Base-by-base conservation (phyloP, 2,797 vertebrate species). In the Paramormyrops hopkinsi region DNA sequence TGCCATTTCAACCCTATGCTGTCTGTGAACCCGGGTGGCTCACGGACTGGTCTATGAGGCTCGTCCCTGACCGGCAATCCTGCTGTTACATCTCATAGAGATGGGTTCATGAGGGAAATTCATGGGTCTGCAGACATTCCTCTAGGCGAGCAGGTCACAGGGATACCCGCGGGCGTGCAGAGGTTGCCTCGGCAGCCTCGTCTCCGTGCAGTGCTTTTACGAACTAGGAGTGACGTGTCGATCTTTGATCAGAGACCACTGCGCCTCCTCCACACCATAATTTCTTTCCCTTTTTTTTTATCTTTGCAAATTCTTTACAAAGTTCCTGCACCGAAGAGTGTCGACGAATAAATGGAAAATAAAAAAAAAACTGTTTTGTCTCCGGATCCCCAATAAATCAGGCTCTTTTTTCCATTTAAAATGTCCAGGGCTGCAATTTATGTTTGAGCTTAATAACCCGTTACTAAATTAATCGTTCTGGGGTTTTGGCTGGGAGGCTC, bases 271-370 rank as follows among this genome's bases (percentile, higher is more conserved):
- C 54, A 51, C 86, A 2, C 89, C 22, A 14, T n/a, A 6, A 25
- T 33, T 3, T n/a, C 59, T 48, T 79, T 62, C 79, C 84, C 87
- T n/a, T 44, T 88, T 33, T 29, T 46, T 76, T 54, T 79, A 94
- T 94, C 94, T 94, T 93, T 92, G 90, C 91, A 93, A 95, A 97
- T 96, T 97, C 96, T 95, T 97, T 93, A 91, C 93, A 93, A 79
- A 95, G 95, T 97, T 97, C 96, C 94, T 95, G 94, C 96, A 96
- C 95, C 93, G 93, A 93, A 89, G 93, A 94, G 94, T 79, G 94
- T 94, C 95, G 95, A 96, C 96, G 95, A 97, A 96, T 96, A 96
- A 96, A 95, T 96, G 96, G 97, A 96, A 97, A 97, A 96, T 94
- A 94, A 94, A 96, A 96, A 94, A 94, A 96, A 96, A 96, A 95